Percentiles rank a stretch among this genome's conserved stretches.
phyloP scores from a whole-genome alignment of 1,140 invertebrate species.

The Pseudomyrmex gracilis region DNA sequence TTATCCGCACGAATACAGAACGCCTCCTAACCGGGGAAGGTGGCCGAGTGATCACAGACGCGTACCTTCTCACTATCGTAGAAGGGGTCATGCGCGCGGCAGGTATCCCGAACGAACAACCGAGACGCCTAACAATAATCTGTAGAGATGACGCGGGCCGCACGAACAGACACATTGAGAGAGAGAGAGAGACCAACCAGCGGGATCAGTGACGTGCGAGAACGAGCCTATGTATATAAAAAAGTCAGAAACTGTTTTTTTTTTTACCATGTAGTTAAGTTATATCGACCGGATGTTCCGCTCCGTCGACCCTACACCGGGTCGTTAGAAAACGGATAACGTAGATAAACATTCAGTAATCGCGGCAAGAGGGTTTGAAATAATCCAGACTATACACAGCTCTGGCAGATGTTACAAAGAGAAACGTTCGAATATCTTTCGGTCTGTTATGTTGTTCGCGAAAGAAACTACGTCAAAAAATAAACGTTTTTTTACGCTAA shows the following conservation, averaged over 20 bases:
- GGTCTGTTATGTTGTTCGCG: background rate
- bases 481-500: background rate
- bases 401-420: background rate
- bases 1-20: slow-evolving; percentile 53
- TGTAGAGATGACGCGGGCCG: background rate
- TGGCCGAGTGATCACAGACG: slow-evolving; percentile 37
- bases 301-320: background rate
- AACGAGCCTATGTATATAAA: slow-evolving; percentile 64
- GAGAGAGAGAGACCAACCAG: background rate
- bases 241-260: slow-evolving; percentile 45
- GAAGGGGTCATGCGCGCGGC: slow-evolving; percentile 63
- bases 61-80: slow-evolving; percentile 57
- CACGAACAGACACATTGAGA: background rate
- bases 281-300: slow-evolving; percentile 19
- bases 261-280: slow-evolving; percentile 57
- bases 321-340: background rate
- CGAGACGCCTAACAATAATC: background rate
- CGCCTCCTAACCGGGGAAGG: background rate
- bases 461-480: background rate
- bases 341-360: background rate
- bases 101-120: slow-evolving; percentile 40
- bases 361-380: background rate
- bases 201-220: slow-evolving; percentile 40
- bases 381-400: background rate
- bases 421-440: background rate